Conservation (phyloP, 2,113 vertebrate genomes). For the Phalacrocorax carbo region DNA sequence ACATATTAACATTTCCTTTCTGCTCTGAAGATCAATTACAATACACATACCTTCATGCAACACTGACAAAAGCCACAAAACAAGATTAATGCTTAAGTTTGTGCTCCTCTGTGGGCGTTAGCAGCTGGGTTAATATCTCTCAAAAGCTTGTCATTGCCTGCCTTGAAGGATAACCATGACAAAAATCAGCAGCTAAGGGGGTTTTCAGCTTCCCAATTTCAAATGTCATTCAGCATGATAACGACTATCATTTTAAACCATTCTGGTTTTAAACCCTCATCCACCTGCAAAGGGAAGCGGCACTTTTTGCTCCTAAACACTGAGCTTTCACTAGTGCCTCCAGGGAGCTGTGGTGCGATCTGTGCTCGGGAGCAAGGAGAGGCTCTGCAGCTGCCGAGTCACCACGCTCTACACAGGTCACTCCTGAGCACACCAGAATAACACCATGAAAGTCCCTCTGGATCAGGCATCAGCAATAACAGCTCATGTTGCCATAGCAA, state of each 20-base stretch:
- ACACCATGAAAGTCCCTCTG: background rate
- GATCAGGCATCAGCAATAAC: background rate
- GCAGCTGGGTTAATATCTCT: background rate
- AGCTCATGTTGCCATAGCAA: background rate
- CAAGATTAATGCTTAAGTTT: background rate
- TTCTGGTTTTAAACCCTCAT: background rate
- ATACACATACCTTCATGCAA: background rate
- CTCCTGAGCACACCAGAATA: background rate
- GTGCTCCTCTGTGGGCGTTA: background rate
- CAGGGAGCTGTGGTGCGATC: background rate
- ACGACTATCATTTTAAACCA: background rate
- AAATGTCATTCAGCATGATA: background rate
- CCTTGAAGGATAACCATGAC: background rate
- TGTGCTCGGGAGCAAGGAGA: background rate
- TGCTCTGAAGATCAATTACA: slow-evolving; percentile 5
- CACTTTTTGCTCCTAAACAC: background rate
- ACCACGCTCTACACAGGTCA: background rate
- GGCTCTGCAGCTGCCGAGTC: background rate
- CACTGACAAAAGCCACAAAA: slow-evolving; percentile 1
- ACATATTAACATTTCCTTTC: background rate
- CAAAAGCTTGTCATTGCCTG: background rate
- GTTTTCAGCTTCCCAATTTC: background rate
- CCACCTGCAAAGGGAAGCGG: background rate
- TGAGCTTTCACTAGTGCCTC: background rate
- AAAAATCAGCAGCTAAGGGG: background rate